Percentiles rank a stretch among this genome's conserved stretches.
These are phyloP conservation scores for Lepidochrysops patricia DNA, from an alignment of 2,888 invertebrate species.

Conservation along the genomic window DNA sequence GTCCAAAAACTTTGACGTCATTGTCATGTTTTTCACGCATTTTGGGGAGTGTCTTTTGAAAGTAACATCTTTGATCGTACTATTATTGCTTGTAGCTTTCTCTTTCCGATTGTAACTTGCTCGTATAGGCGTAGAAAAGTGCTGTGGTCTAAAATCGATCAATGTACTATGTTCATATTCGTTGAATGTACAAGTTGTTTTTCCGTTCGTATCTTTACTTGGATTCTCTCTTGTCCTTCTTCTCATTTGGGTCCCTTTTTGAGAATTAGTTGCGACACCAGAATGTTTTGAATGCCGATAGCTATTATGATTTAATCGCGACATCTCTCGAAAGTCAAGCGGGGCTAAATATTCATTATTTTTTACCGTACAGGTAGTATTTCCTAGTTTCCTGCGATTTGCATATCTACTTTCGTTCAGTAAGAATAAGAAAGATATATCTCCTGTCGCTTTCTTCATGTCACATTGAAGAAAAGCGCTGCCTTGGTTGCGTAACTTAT, in stretches of 20 bases:
- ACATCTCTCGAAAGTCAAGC: neutral
- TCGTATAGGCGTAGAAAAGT: constrained; percentile 45
- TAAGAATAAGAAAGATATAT: constrained; percentile 25
- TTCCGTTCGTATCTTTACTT: neutral
- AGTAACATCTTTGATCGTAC: constrained; percentile 3
- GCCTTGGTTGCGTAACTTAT: neutral
- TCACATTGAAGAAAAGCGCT: neutral
- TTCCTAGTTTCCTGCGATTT: neutral
- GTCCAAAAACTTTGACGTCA: constrained; percentile 43
- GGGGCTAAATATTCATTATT: neutral
- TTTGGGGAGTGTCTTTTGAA: constrained; percentile 8
- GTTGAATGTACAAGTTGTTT: neutral
- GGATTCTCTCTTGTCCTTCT: neutral
- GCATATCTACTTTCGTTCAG: constrained; percentile 15
- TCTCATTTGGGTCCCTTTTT: neutral
- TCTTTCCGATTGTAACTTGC: constrained; percentile 11
- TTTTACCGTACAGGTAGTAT: neutral
- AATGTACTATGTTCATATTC: constrained; percentile 17
- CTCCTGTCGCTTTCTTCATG: neutral
- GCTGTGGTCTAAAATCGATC: constrained; percentile 37
- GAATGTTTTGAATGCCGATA: neutral
- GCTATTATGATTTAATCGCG: neutral
- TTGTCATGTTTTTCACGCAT: constrained; percentile 23
- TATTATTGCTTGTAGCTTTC: constrained; percentile 20
- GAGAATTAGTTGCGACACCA: neutral